phyloP scores from a whole-genome alignment of 2,797 vertebrate genomes.

The Arnoldichthys spilopterus region DNA sequence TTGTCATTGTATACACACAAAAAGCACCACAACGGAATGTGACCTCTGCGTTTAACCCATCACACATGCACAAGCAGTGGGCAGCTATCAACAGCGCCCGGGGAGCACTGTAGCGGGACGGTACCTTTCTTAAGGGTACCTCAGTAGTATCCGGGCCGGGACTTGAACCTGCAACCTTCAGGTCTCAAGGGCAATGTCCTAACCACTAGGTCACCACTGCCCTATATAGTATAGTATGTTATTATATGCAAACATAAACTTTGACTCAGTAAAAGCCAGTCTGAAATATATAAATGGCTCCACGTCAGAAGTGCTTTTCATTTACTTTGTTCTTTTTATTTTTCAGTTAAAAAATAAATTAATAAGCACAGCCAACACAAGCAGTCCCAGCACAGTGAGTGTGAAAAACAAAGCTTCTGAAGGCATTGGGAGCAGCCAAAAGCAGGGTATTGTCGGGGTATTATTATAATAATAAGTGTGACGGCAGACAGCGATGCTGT shows the following conservation, averaged over 20 bases:
- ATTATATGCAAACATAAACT: not conserved
- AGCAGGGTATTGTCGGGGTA: not conserved
- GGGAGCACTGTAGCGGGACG: too few relatives aligned
- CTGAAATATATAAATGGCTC: not conserved
- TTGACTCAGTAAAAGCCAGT: not conserved
- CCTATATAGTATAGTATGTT: not conserved
- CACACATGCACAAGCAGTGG: too few relatives aligned
- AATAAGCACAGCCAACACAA: not conserved
- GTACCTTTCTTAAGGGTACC: too few relatives aligned
- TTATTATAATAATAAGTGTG: constrained; percentile 6
- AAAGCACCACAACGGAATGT: too few relatives aligned
- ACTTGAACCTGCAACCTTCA: too few relatives aligned
- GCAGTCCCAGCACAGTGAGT: not conserved
- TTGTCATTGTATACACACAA: too few relatives aligned
- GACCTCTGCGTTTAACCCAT: too few relatives aligned
- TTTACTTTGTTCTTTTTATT: not conserved
- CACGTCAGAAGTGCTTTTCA: not conserved
- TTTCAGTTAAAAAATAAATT: not conserved
- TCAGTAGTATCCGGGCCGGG: too few relatives aligned
- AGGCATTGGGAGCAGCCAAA: not conserved
- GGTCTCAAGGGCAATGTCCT: too few relatives aligned
- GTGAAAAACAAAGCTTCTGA: constrained; percentile 16
- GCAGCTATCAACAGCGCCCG: too few relatives aligned
- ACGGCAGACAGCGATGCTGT: constrained; percentile 10
- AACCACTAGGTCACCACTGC: too few relatives aligned